Conservation (phyloP, 2,797 vertebrate genomes). For the Prunella strophiata region DNA sequence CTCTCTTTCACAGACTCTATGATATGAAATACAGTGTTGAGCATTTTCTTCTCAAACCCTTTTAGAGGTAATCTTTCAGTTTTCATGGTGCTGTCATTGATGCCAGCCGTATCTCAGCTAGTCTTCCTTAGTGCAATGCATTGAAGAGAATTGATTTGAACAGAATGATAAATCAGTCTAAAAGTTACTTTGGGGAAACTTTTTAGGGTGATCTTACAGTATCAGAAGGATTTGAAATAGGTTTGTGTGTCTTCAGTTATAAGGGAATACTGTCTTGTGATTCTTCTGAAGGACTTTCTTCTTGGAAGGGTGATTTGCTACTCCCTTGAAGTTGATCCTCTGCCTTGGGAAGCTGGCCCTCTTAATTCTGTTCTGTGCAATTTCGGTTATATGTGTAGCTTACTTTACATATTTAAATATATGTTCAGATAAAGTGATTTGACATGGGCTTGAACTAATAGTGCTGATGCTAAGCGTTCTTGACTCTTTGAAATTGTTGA, state of each 20-base stretch:
- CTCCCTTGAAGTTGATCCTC: neutral
- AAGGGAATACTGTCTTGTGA: neutral
- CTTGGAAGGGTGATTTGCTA: neutral
- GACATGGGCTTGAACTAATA: neutral
- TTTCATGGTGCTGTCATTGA: conserved; percentile 48
- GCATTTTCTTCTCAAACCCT: conserved; percentile 4
- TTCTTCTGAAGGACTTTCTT: neutral
- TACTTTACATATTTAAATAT: neutral
- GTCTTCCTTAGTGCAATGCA: neutral
- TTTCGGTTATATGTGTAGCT: neutral
- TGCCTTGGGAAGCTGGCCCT: neutral
- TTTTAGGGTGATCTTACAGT: neutral
- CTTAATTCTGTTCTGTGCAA: neutral
- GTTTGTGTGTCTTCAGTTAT: neutral
- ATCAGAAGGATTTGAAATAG: neutral
- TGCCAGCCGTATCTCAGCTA: neutral
- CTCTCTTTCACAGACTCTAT: neutral
- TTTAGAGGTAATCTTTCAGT: conserved; percentile 50
- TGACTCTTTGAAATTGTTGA: neutral
- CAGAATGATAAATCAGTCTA: conserved; percentile 10
- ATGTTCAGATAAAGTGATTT: neutral
- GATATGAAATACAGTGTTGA: conserved; percentile 6
- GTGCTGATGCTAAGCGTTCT: neutral
- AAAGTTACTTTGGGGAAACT: conserved; percentile 12
- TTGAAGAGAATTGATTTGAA: conserved; percentile 36